Percentiles rank a stretch among this genome's conserved stretches.
Evolutionary conservation across 2,113 vertebrate genomes (phyloP).

Genomic region (Centropus unirufus): DNA sequence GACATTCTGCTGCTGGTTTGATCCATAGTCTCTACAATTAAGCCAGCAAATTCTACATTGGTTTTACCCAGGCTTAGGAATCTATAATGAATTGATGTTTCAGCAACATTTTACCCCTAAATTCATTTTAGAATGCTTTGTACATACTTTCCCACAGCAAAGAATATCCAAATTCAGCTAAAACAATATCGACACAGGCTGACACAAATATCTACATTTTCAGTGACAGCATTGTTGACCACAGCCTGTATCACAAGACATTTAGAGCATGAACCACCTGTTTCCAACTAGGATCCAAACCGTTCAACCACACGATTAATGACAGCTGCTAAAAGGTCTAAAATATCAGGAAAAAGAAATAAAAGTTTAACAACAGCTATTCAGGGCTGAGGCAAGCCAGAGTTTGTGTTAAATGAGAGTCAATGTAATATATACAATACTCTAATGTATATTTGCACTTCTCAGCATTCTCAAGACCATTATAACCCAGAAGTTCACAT

Average conservation of each 20-base stretch:
- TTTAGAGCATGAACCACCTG: slow-evolving; percentile 73
- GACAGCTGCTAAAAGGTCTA: slow-evolving; percentile 77
- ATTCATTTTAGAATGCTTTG: background rate
- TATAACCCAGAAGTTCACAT: background rate
- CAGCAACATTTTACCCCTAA: background rate
- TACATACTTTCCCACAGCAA: background rate
- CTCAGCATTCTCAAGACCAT: background rate
- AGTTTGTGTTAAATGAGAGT: background rate
- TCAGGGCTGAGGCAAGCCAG: slow-evolving; percentile 11
- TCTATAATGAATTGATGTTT: background rate
- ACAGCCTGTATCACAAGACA: slow-evolving; percentile 51
- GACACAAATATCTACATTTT: background rate
- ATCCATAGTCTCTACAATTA: slow-evolving; percentile 23
- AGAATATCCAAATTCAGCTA: background rate
- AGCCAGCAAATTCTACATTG: background rate
- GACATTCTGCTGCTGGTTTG: slow-evolving; percentile 32
- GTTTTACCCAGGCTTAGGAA: background rate
- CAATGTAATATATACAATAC: background rate
- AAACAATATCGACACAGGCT: background rate
- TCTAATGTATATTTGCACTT: background rate
- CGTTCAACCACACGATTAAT: slow-evolving; percentile 72
- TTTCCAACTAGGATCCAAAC: slow-evolving; percentile 70
- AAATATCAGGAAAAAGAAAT: slow-evolving; percentile 54
- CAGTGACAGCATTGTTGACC: slow-evolving; percentile 63
- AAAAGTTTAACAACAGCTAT: slow-evolving; percentile 25